Evolutionary conservation across 2,797 vertebrate genomes (phyloP).

Genomic region (Xerus rutilus): DNA sequence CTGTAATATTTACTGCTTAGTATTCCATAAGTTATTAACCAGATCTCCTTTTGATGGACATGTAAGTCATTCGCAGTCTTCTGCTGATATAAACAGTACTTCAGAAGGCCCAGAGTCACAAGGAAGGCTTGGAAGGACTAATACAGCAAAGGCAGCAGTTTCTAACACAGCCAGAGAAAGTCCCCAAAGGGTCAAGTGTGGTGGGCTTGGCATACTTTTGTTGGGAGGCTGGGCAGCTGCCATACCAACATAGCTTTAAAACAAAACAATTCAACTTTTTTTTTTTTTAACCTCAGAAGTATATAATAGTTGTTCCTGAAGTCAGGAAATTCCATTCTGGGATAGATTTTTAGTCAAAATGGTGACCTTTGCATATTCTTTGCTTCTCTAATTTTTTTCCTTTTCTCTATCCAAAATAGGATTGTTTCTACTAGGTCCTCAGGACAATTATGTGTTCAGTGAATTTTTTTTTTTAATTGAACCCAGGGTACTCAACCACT

Average conservation of each 20-base stretch:
- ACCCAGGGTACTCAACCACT: too few relatives aligned
- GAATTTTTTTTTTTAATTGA: too few relatives aligned
- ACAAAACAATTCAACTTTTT: neutral
- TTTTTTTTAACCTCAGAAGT: neutral
- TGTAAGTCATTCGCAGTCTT: neutral
- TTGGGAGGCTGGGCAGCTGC: neutral
- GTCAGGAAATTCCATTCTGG: neutral
- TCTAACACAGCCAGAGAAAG: neutral
- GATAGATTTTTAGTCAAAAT: slow-evolving; percentile 36
- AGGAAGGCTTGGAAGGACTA: neutral
- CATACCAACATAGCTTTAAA: neutral
- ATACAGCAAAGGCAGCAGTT: neutral
- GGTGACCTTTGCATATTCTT: neutral
- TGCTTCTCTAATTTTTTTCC: slow-evolving; percentile 41
- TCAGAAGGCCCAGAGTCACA: neutral
- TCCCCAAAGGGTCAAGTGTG: accelerated
- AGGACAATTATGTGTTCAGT: neutral
- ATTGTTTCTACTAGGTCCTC: neutral
- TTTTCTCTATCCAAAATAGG: slow-evolving; percentile 27
- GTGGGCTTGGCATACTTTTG: neutral
- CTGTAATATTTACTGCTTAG: neutral
- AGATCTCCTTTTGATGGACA: neutral
- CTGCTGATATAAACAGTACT: neutral
- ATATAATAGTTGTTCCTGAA: neutral
- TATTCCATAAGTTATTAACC: neutral